Evolutionary conservation across 2,888 invertebrate species (phyloP).

Genomic region (Drosophila fungiperda): DNA sequence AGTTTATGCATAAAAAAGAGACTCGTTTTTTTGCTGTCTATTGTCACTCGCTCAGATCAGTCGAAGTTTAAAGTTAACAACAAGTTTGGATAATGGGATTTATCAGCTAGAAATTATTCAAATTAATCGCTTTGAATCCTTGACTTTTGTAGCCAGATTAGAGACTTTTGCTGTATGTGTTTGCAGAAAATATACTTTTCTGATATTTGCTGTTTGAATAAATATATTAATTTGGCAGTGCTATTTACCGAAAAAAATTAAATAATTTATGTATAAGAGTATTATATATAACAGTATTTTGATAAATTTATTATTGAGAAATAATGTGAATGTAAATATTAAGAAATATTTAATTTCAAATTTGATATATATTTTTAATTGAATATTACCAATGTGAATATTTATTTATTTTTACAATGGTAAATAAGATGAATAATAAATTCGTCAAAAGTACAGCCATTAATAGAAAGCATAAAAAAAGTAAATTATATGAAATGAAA

Average conservation of each 20-base stretch:
- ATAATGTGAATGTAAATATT: background rate
- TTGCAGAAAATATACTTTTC: background rate
- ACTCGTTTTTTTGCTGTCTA: conserved; percentile 1
- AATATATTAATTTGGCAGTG: background rate
- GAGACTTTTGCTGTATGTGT: background rate
- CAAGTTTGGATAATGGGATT: conserved; percentile 3
- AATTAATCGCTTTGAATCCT: background rate
- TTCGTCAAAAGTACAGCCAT: background rate
- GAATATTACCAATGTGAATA: background rate
- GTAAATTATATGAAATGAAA: background rate
- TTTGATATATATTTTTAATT: background rate
- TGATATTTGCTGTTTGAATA: background rate
- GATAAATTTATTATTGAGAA: background rate
- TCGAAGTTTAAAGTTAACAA: conserved; percentile 8
- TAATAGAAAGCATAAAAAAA: background rate
- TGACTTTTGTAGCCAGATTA: background rate
- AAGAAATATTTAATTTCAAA: background rate
- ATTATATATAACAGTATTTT: background rate
- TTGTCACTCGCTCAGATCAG: background rate
- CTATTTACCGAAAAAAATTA: background rate
- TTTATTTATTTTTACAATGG: background rate
- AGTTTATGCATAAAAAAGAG: conserved; percentile 9
- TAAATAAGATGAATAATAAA: background rate
- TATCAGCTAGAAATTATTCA: conserved; percentile 4
- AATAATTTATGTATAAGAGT: background rate